phyloP scores from a whole-genome alignment of 2,888 invertebrate genomes.

The Synergus japonicus region DNA sequence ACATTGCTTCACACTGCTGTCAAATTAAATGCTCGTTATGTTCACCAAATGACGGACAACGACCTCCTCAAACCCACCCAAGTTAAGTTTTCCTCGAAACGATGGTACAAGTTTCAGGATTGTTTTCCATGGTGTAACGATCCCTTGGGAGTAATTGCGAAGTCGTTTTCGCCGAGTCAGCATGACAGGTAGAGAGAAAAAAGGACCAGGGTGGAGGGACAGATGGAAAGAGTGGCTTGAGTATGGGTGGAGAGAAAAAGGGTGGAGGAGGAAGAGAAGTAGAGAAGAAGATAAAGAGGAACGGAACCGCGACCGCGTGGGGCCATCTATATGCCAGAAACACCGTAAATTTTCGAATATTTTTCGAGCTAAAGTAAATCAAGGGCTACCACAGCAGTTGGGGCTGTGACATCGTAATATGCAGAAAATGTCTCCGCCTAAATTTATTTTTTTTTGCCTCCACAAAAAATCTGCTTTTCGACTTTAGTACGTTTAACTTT shows the following conservation, averaged over 20 bases:
- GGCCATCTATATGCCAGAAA: constrained; percentile 53
- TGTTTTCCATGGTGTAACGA: constrained; percentile 72
- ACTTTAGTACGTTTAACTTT: not conserved
- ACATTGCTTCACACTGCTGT: constrained; percentile 24
- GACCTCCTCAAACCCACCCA: not conserved
- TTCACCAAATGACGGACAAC: constrained; percentile 20
- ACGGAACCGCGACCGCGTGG: constrained; percentile 53
- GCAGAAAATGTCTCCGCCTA: constrained; percentile 53
- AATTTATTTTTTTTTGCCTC: not conserved
- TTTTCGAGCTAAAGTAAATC: constrained; percentile 69
- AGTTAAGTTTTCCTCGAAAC: constrained; percentile 27
- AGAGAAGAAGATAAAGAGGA: constrained; percentile 53
- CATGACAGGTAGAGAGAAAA: constrained; percentile 62
- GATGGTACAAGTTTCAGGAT: constrained; percentile 58
- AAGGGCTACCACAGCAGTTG: constrained; percentile 45
- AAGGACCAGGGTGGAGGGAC: constrained; percentile 45
- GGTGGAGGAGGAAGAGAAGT: constrained; percentile 44
- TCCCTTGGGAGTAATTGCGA: constrained; percentile 73
- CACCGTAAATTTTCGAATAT: constrained; percentile 73
- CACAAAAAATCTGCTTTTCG: not conserved
- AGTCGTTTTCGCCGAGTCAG: constrained; percentile 72
- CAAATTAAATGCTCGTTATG: constrained; percentile 40
- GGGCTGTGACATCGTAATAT: constrained; percentile 51
- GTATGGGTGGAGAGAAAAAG: constrained; percentile 47
- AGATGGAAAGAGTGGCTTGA: constrained; percentile 43